Conservation (phyloP, 2,113 vertebrate species). For the Psittacula cyanocephala region DNA sequence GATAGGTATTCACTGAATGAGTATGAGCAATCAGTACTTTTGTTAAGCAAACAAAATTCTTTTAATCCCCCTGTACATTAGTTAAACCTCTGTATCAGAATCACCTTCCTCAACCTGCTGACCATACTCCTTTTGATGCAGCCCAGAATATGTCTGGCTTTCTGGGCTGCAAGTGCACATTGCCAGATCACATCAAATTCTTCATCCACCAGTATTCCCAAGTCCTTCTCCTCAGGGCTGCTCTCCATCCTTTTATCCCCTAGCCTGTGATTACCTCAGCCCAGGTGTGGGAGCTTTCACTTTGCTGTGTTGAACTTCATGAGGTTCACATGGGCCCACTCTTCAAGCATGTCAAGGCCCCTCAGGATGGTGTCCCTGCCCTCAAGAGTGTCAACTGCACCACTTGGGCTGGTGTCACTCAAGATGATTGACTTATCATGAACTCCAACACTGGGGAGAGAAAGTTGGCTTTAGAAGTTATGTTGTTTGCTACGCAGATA, state of each 20-base stretch:
- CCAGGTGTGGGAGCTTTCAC: neutral
- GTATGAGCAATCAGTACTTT: no score
- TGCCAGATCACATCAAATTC: neutral
- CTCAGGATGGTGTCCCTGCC: neutral
- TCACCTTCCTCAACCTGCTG: neutral
- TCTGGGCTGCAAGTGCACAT: accelerated
- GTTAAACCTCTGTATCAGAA: neutral
- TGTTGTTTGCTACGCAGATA: neutral
- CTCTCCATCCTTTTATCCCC: neutral
- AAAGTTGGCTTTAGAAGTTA: neutral
- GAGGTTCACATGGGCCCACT: neutral
- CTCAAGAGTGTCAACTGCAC: neutral
- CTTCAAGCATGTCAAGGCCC: neutral
- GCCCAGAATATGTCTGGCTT: neutral
- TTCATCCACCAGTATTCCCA: neutral
- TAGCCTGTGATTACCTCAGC: neutral
- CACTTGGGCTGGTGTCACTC: neutral
- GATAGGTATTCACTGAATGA: no score
- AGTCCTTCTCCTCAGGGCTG: neutral
- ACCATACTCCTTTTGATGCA: neutral
- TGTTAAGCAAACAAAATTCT: no score
- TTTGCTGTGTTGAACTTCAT: neutral
- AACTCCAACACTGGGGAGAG: neutral
- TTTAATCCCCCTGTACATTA: no score
- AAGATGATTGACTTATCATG: neutral